phyloP scores from a whole-genome alignment of 2,888 invertebrate genomes.

The Parelbella ahira region DNA sequence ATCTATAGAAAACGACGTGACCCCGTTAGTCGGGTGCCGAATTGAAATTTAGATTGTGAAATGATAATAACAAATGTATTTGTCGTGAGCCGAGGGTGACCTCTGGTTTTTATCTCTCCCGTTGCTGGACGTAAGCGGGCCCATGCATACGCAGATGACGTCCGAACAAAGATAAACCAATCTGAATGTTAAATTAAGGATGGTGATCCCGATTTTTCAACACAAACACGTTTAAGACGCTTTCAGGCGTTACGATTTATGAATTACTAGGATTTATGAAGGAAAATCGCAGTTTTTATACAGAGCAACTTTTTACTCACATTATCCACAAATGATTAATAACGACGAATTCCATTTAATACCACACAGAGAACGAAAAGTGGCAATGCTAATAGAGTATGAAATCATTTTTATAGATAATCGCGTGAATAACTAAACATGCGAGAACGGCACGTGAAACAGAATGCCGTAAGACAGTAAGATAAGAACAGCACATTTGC shows the following conservation, averaged over 20 bases:
- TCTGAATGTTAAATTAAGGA: conserved; percentile 69
- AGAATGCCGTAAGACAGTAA: not conserved
- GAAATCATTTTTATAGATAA: too few relatives aligned
- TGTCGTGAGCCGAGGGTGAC: conserved; percentile 64
- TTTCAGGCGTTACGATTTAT: not conserved
- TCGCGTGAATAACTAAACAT: too few relatives aligned
- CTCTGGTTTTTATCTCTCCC: conserved; percentile 55
- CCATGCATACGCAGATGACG: conserved; percentile 69
- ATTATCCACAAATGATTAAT: too few relatives aligned
- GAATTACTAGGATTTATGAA: too few relatives aligned
- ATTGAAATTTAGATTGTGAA: conserved; percentile 72
- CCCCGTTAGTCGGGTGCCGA: conserved; percentile 68
- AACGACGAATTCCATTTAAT: too few relatives aligned
- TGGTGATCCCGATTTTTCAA: conserved; percentile 61
- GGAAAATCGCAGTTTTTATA: too few relatives aligned
- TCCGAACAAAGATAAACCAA: conserved; percentile 63
- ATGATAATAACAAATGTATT: conserved; percentile 70
- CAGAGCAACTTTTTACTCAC: too few relatives aligned
- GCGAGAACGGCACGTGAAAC: too few relatives aligned
- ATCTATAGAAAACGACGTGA: conserved; percentile 63
- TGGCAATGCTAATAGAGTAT: too few relatives aligned
- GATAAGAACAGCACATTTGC: conserved; percentile 6
- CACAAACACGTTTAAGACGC: conserved; percentile 48
- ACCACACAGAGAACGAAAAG: too few relatives aligned
- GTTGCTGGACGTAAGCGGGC: conserved; percentile 52